Percentiles rank a stretch among this genome's conserved stretches.
phyloP scores from a whole-genome alignment of 2,113 vertebrate species.

The Corythoichthys haematopterus region DNA sequence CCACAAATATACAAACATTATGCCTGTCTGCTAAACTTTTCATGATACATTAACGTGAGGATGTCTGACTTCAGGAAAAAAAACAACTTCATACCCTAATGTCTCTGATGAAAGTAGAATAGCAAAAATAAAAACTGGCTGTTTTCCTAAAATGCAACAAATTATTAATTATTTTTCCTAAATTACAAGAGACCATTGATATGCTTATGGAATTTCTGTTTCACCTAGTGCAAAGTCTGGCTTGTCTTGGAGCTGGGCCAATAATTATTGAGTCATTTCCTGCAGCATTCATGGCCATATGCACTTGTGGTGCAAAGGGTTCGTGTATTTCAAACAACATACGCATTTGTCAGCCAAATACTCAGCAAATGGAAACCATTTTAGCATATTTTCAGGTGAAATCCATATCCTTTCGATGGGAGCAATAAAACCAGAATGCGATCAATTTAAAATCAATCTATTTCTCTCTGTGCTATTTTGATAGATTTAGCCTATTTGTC shows the following conservation, averaged over 20 bases:
- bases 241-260: background rate
- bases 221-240: background rate
- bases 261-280: slow-evolving; percentile 9
- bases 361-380: slow-evolving; percentile 3
- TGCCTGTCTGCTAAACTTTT: background rate
- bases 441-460: background rate
- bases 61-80: background rate
- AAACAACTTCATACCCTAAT: background rate
- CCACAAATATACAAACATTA: background rate
- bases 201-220: background rate
- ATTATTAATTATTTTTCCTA: background rate
- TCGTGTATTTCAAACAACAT: background rate
- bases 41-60: background rate
- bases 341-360: slow-evolving; percentile 2
- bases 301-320: slow-evolving; percentile 4
- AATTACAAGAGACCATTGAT: background rate
- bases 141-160: background rate
- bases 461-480: background rate
- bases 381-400: background rate
- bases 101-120: background rate
- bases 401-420: slow-evolving; percentile 1
- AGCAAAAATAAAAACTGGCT: background rate
- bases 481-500: background rate
- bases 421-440: background rate
- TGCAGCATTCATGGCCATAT: slow-evolving; percentile 1